Percentiles rank a stretch among this genome's conserved stretches.
These are phyloP conservation scores for Pyrgilauda ruficollis DNA, from an alignment of 2,113 vertebrate species.

Conservation along the genomic window DNA sequence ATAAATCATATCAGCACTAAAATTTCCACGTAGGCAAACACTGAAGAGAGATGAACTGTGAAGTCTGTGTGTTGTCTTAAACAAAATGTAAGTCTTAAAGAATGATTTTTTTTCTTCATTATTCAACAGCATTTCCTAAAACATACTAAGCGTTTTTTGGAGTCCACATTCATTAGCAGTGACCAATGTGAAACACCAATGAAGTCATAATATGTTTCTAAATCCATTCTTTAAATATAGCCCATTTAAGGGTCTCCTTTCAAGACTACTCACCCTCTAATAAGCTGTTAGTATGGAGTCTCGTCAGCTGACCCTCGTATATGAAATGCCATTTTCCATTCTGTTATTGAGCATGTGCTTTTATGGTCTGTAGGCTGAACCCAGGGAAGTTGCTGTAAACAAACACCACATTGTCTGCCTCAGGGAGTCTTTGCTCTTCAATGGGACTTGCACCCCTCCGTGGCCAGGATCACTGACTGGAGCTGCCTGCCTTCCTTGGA, in stretches of 20 bases:
- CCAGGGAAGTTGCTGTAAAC: neutral
- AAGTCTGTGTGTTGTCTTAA: neutral
- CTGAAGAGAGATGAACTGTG: neutral
- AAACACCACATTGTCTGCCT: neutral
- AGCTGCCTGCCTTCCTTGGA: neutral
- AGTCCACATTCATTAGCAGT: neutral
- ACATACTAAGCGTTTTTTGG: rapidly evolving
- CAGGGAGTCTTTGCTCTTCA: neutral
- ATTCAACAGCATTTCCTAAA: neutral
- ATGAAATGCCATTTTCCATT: neutral
- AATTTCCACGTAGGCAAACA: neutral
- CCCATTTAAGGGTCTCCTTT: neutral
- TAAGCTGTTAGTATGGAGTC: neutral
- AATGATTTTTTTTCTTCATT: neutral
- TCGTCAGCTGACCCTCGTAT: neutral
- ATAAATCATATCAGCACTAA: neutral
- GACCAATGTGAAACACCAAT: neutral
- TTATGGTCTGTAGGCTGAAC: neutral
- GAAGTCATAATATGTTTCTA: neutral
- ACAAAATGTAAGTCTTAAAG: neutral
- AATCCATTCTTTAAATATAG: neutral
- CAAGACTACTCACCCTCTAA: neutral
- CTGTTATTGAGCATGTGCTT: neutral
- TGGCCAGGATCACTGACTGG: neutral
- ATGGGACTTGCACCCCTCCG: neutral